phyloP scores from a whole-genome alignment of 2,113 vertebrate species.

The Dendrocopos noguchii region DNA sequence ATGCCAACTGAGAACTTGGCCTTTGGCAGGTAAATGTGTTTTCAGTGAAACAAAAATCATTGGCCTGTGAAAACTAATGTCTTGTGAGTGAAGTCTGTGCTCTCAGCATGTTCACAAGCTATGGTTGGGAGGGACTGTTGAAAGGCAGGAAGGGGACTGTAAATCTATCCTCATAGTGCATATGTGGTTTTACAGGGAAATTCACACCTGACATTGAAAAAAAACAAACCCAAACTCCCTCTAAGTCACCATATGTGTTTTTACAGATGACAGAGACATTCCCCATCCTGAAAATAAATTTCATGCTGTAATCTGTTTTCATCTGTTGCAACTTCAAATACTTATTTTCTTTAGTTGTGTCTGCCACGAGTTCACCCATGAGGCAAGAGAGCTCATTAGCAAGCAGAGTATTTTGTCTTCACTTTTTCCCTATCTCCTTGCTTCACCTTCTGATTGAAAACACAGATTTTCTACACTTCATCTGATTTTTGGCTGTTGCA shows the following conservation, averaged over 20 bases:
- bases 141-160: conserved; percentile 50
- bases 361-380: neutral
- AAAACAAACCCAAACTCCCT: neutral
- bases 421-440: neutral
- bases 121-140: conserved; percentile 14
- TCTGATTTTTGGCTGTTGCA: neutral
- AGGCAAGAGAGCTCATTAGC: neutral
- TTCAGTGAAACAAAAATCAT: conserved; percentile 40
- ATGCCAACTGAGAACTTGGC: conserved; percentile 43
- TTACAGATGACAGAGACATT: conserved; percentile 46
- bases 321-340: conserved; percentile 1
- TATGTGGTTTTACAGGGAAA: conserved; percentile 47
- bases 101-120: conserved; percentile 59
- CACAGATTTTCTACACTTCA: neutral
- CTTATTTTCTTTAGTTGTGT: neutral
- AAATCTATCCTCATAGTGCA: conserved; percentile 35
- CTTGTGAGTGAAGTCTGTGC: conserved; percentile 49
- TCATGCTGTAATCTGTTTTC: neutral
- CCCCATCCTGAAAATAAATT: conserved; percentile 32
- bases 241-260: conserved; percentile 45
- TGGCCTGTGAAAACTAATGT: conserved; percentile 58
- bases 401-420: neutral
- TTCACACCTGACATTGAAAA: conserved; percentile 20
- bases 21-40: conserved; percentile 67
- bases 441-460: conserved; percentile 29